These are phyloP conservation scores for Chromis chromis DNA, from an alignment of 2,797 vertebrate genomes.

Conservation along the genomic window DNA sequence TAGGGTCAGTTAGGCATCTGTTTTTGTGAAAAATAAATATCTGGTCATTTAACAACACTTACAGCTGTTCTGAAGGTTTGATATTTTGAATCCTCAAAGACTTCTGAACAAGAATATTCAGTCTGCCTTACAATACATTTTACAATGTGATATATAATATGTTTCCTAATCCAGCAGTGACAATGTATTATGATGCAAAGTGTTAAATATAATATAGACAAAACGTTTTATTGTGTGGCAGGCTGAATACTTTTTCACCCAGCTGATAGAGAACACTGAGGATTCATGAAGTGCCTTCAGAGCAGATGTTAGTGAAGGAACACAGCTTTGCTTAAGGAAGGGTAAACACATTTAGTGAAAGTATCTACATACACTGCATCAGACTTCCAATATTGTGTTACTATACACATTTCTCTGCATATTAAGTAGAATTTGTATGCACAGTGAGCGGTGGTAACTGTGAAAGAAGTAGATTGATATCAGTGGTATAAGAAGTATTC, in stretches of 20 bases:
- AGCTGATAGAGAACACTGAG: too few species aligned
- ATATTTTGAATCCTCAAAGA: neutral
- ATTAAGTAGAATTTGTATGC: neutral
- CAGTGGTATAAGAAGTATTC: too few species aligned
- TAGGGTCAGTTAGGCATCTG: slow-evolving; percentile 21
- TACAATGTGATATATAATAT: too few species aligned
- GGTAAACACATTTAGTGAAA: neutral
- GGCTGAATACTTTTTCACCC: too few species aligned
- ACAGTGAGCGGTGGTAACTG: neutral
- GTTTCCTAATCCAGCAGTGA: too few species aligned
- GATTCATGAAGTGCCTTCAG: too few species aligned
- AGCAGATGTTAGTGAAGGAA: too few species aligned
- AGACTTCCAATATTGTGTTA: neutral
- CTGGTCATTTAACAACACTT: neutral
- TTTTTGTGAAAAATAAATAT: slow-evolving; percentile 13
- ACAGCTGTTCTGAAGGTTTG: neutral
- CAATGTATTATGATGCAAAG: too few species aligned
- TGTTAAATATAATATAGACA: too few species aligned
- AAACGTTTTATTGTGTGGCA: too few species aligned
- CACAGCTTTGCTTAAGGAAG: neutral
- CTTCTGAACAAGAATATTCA: neutral
- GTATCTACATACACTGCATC: neutral
- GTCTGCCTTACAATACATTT: too few species aligned
- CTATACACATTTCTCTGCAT: neutral
- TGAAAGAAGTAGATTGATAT: too few species aligned